Base-by-base conservation (phyloP, 2,888 invertebrate genomes). In the Eristalis tenax region DNA sequence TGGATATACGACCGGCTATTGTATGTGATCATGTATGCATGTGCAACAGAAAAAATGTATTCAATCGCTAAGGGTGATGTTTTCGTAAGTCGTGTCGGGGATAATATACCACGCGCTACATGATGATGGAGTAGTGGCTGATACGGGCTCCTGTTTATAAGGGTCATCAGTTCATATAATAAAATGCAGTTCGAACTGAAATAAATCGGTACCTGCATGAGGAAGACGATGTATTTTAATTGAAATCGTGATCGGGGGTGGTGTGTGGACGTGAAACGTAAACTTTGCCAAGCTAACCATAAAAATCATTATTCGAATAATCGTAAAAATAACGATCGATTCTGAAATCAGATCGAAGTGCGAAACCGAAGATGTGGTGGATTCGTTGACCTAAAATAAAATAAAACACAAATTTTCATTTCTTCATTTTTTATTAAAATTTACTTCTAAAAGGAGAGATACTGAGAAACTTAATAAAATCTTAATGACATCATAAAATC, bases 201-300 rank as follows among this genome's bases (percentile, higher is more conserved):
- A 61, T 70, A 68, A 75, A 83, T 83, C 38, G 83, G 75, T 79
- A 80, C 87, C 87, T 87, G 87, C 87, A 87, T 87, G 50, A 50
- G 26, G 59, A 75, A 18, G 22, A 35, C 35, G 13, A 40, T 40
- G 26, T 13, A 10, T 73, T 76, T 80, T 73, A 80, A 87, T 87
- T 83, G 43, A 63, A 71, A 32, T 57, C 11, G 28, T 61, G 11
- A 76, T 80, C 73, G 68, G 35, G 76, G 83, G 87, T 87, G 87
- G 66, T 32, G 32, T 32, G 32, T 23, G 38, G 10, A 23, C 26
- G 32, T 23, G 11, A 2, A 59, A 50, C 1, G 4, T 50, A 18
- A n/a, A 50, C 50, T 50, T n/a, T 50, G 4, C 38, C n/a, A 38
- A 38, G 35, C 35, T 11, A 11, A 38, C n/a, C 23, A 70, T 63